A percentile compares a stretch with the other conserved stretches of the same genome.
Conservation (phyloP, 1,140 invertebrate species). For the Conopomorpha cramerella region DNA sequence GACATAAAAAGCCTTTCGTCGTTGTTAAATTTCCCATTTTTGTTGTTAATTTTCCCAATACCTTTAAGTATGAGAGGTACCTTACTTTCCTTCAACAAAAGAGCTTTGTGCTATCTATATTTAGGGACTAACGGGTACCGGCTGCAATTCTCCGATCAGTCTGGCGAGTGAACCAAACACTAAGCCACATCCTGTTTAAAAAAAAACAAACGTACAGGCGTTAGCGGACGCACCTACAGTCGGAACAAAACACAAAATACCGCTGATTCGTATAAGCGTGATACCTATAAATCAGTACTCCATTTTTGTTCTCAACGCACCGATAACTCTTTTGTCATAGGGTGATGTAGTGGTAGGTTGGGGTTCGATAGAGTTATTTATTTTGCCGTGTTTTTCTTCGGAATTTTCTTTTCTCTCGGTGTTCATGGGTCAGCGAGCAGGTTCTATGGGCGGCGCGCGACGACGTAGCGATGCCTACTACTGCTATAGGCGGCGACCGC, state of each 20-base stretch:
- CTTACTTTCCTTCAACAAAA: too few species aligned
- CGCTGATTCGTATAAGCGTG: conserved; percentile 27
- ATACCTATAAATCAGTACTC: conserved; percentile 42
- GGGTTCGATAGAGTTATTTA: conserved; percentile 55
- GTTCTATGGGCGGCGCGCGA: conserved; percentile 25
- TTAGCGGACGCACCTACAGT: conserved; percentile 12
- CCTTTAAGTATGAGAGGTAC: too few species aligned
- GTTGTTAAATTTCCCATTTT: too few species aligned
- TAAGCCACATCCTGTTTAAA: too few species aligned
- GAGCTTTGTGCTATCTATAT: too few species aligned
- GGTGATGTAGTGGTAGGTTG: conserved; percentile 44
- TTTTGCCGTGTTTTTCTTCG: conserved; percentile 55
- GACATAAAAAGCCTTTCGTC: too few species aligned
- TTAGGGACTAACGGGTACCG: too few species aligned
- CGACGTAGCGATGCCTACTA: conserved; percentile 12
- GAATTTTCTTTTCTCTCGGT: conserved; percentile 57
- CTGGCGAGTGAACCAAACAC: too few species aligned
- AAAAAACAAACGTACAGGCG: too few species aligned
- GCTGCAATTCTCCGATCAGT: too few species aligned
- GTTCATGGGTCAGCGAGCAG: conserved; percentile 59
- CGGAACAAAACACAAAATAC: too few species aligned
- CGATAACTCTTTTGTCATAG: conserved; percentile 61
- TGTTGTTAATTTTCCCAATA: too few species aligned
- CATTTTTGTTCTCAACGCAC: conserved; percentile 61
- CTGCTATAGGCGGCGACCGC: conserved; percentile 9